Conservation (phyloP, 2,797 vertebrate species). For the Geotrypetes seraphini region DNA sequence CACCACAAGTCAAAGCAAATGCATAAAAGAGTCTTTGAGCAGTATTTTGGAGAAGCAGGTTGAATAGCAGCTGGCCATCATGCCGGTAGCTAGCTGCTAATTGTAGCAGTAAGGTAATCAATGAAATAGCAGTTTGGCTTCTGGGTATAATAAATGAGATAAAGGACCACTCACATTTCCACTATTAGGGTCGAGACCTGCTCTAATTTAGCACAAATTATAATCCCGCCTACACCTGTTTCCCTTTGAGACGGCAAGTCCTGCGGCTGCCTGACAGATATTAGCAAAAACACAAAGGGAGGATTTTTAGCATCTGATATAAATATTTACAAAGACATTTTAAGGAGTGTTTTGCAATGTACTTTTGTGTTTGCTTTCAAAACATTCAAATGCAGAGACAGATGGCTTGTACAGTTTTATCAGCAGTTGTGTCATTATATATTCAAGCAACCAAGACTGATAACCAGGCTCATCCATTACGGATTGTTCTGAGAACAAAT, state of each 20-base stretch:
- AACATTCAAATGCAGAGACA: constrained; percentile 41
- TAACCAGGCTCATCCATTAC: constrained; percentile 21
- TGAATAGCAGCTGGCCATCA: constrained; percentile 30
- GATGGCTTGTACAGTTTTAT: constrained; percentile 39
- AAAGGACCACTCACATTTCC: constrained; percentile 18
- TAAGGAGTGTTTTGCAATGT: constrained; percentile 25
- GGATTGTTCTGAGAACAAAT: constrained; percentile 27
- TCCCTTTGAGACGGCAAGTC: constrained; percentile 16
- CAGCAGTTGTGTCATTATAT: constrained; percentile 29
- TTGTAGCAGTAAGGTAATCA: constrained; percentile 38
- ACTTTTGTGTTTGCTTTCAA: constrained; percentile 38
- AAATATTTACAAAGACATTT: constrained; percentile 39
- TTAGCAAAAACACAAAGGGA: constrained; percentile 21
- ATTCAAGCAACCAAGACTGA: constrained; percentile 33
- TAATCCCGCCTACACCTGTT: constrained; percentile 17
- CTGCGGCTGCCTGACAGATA: constrained; percentile 21
- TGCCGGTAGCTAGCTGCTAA: constrained; percentile 27
- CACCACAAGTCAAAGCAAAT: constrained; percentile 21
- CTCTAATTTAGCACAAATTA: constrained; percentile 9
- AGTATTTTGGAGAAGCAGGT: constrained; percentile 21
- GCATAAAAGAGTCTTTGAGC: constrained; percentile 7
- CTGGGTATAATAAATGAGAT: constrained; percentile 24
- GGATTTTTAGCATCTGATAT: constrained; percentile 22
- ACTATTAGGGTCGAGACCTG: constrained; percentile 2
- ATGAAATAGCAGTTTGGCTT: constrained; percentile 29